Base-by-base conservation (phyloP, 2,888 invertebrate genomes). In the Cryptophagus acutangulus region DNA sequence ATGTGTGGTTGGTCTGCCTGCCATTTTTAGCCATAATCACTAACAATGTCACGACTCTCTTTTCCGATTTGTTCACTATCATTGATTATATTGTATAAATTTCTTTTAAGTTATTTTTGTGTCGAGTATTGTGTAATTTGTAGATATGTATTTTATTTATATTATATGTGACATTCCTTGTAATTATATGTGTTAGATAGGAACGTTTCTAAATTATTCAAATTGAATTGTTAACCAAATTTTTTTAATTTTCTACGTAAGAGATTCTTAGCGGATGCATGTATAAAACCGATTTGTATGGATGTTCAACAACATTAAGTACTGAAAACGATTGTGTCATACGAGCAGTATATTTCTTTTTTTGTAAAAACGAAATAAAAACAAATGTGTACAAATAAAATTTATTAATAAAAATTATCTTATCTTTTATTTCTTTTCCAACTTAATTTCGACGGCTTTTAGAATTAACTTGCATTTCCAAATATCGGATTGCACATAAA, bases 21-120 rank as follows among this genome's bases (percentile, higher is more conserved):
- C 61, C 61, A 61, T 59, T 57, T 56, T 57, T 60, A 63, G 61
- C 58, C 58, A 58, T 63, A 59, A 54, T 44, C 42, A 52, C 49
- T 45, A 45, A 43, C 33, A 18, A 13, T 36, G 38, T 48, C 28
- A 33, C 24, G 16, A 13, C 26, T 36, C 14, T 25, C 10, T 42
- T 37, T 29, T 38, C n/a, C n/a, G n/a, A n/a, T n/a, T n/a, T 39
- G 35, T 30, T 41, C 26, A 36, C 24, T 24, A 26, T 38, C 12
- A 10, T 12, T 36, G n/a, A 13, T 45, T 28, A 25, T 40, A 34
- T 43, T 41, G 35, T 45, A 43, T 43, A 44, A n/a, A n/a, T n/a
- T 24, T 43, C 38, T 48, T 30, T 38, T 46, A 46, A 46, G 38
- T 43, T 39, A 44, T 39, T 29, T 13, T 35, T 43, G n/a, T n/a